Conservation (phyloP, 1,140 invertebrate species). For the Sarcophaga peregrina region DNA sequence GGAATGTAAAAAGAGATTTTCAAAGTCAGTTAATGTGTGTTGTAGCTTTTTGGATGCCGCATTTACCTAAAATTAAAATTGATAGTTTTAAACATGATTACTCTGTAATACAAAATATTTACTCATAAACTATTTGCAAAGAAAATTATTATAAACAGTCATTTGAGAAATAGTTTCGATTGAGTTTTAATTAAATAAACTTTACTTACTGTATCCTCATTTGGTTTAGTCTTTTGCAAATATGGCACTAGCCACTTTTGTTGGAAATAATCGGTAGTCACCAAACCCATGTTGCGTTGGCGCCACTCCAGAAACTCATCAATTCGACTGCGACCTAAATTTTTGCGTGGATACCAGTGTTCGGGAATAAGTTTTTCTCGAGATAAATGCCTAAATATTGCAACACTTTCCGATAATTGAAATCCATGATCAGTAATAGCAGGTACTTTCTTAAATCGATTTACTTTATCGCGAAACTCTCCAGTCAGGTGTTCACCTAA, state of each 20-base stretch:
- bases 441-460: conserved; percentile 81
- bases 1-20: conserved; percentile 73
- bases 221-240: conserved; percentile 63
- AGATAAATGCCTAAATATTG: conserved; percentile 72
- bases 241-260: conserved; percentile 71
- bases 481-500: conserved; percentile 77
- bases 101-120: background rate
- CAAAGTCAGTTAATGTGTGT: conserved; percentile 71
- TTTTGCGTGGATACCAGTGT: conserved; percentile 80
- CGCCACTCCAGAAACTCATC: conserved; percentile 92
- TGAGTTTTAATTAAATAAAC: background rate
- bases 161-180: background rate
- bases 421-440: conserved; percentile 81
- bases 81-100: background rate
- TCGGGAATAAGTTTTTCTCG: conserved; percentile 70
- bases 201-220: conserved; percentile 55
- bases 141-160: background rate
- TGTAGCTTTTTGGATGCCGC: conserved; percentile 70
- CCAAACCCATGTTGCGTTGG: conserved; percentile 77
- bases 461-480: conserved; percentile 77
- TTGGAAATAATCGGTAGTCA: conserved; percentile 78
- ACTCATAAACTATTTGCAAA: background rate
- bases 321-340: conserved; percentile 74
- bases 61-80: conserved; percentile 51
- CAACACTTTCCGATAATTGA: conserved; percentile 79